Percentiles rank a stretch among this genome's conserved stretches.
Conservation (phyloP, 2,888 invertebrate genomes). For the Dynastes maya region DNA sequence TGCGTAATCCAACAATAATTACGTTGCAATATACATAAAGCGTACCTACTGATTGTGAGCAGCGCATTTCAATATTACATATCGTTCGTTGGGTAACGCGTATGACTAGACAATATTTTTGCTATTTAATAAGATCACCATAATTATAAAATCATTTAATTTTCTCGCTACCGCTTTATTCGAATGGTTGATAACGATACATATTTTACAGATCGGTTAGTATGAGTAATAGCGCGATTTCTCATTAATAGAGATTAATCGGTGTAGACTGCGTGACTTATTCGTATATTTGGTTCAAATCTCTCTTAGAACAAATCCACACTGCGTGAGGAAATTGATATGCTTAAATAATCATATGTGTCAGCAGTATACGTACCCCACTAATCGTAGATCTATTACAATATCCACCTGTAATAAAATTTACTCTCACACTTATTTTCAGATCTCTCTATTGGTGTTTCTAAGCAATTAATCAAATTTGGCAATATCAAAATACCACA, state of each 20-base stretch:
- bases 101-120: constrained; percentile 29
- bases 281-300: neutral
- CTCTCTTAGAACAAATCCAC: neutral
- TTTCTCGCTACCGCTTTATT: constrained; percentile 24
- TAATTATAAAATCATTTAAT: constrained; percentile 45
- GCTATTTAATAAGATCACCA: constrained; percentile 21
- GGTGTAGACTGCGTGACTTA: constrained; percentile 13
- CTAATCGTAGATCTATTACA: too few relatives aligned
- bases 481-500: too few relatives aligned
- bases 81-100: constrained; percentile 30
- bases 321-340: too few relatives aligned
- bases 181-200: constrained; percentile 12
- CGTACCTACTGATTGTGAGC: neutral
- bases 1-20: constrained; percentile 40
- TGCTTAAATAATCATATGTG: too few relatives aligned
- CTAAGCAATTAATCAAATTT: too few relatives aligned
- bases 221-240: constrained; percentile 33
- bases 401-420: too few relatives aligned
- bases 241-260: constrained; percentile 19
- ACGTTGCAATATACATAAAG: constrained; percentile 14
- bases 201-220: constrained; percentile 10
- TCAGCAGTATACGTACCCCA: too few relatives aligned
- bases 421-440: too few relatives aligned
- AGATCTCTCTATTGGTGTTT: too few relatives aligned
- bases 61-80: constrained; percentile 21